Evolutionary conservation across 2,888 invertebrate species (phyloP), one percentile per base, ranked within the genome.

Genomic region (Trichopria drosophilae): DNA sequence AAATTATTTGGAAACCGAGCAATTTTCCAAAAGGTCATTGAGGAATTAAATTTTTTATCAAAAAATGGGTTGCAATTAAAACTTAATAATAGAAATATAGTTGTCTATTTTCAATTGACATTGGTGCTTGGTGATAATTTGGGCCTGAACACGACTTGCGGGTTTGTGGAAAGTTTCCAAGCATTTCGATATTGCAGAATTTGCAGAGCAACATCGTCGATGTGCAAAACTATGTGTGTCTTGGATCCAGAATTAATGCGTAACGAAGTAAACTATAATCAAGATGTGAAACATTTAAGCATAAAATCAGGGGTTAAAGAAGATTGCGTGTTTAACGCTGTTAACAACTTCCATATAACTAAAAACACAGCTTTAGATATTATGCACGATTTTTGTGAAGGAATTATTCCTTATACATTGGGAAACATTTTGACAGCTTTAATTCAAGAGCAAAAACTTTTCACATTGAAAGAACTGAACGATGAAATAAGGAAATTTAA

Each of bases 81-180:
- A 5, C 28, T 52, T 6, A 18, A 31, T 2, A 29, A 28, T 9
- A 1, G 16, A 4, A 6, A 24, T 4, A 9, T 40, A 2, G 36
- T 34, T 35, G 18, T 53, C 29, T 44, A 47, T 40, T 55, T 55
- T 28, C 36, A 51, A 13, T 43, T 35, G 5, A 6, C 40, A 16
- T 22, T 51, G 12, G 12, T 51, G 4, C 31, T 55, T 16, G 54
- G 51, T 2, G 54, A 55, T 16, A 55, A n/a, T n/a, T n/a, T n/a
- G n/a, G 48, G 22, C n/a, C n/a, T n/a, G n/a, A n/a, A n/a, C n/a
- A n/a, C n/a, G n/a, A n/a, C 13, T 55, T 0, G 51, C 51, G 3
- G 1, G 47, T 1, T 51, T 15, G 37, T 35, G 1, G 46, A 51
- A 41, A 28, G 47, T 15, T 54, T 54, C 26, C 3, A 1, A 6